Conservation (phyloP, 1,140 invertebrate genomes). For the Coenobita brevimanus region DNA sequence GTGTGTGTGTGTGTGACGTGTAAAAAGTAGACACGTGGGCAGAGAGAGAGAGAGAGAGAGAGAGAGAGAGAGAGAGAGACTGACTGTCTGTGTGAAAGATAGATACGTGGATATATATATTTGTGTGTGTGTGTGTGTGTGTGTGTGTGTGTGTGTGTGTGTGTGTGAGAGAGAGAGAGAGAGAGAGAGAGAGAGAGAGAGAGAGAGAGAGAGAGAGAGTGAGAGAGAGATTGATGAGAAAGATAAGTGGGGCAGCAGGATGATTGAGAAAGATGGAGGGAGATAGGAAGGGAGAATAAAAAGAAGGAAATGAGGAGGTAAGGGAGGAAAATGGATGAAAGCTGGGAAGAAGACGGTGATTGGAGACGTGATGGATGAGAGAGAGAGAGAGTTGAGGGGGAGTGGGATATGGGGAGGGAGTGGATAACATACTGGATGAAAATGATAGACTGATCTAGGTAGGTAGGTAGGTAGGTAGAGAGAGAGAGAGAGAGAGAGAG, state of each 20-base stretch:
- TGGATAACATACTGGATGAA: neutral
- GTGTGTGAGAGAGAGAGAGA: neutral
- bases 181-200: constrained; percentile 6
- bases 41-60: too few species aligned
- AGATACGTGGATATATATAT: neutral
- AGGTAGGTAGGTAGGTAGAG: neutral
- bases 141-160: neutral
- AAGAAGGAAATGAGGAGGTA: too few species aligned
- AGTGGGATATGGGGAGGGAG: neutral
- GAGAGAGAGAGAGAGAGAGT: neutral
- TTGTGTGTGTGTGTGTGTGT: too few species aligned
- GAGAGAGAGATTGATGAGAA: neutral
- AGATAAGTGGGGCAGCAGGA: too few species aligned
- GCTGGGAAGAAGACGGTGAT: too few species aligned
- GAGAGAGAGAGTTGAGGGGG: neutral
- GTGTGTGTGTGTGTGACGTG: neutral
- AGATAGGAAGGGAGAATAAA: too few species aligned
- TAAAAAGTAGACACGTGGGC: neutral
- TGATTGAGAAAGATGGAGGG: too few species aligned
- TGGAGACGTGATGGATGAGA: too few species aligned
- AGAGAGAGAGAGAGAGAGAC: neutral
- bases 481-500: neutral
- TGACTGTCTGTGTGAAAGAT: too few species aligned
- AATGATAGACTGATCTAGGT: neutral
- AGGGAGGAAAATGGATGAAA: too few species aligned